Evolutionary conservation across 2,113 vertebrate genomes (phyloP).

Genomic region (Hyaena hyaena): DNA sequence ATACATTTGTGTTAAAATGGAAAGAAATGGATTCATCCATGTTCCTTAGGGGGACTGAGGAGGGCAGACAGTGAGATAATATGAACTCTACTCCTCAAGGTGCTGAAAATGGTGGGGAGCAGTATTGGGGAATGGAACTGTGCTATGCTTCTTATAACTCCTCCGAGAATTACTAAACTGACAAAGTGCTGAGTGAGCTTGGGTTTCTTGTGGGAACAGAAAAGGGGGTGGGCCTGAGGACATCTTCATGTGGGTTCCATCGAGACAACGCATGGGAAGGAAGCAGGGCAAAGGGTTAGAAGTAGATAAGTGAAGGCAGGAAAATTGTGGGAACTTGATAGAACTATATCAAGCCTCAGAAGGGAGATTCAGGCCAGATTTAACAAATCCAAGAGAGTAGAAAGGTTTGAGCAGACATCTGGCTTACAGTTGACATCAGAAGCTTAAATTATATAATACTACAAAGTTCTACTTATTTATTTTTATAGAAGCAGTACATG

Average conservation of each 20-base stretch:
- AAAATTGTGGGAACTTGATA: background rate
- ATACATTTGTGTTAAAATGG: background rate
- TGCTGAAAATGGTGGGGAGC: background rate
- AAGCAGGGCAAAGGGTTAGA: background rate
- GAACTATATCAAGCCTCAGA: background rate
- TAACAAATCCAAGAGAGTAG: background rate
- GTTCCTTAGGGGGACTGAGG: background rate
- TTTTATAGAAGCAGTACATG: conserved; percentile 5
- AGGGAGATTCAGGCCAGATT: background rate
- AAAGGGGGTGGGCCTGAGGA: background rate
- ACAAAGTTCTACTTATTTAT: background rate
- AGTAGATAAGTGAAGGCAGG: background rate
- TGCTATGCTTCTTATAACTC: background rate
- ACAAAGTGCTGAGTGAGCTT: background rate
- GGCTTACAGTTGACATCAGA: conserved; percentile 13
- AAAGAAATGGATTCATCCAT: background rate
- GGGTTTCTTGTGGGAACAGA: background rate
- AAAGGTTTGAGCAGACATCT: background rate
- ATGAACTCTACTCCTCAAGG: background rate
- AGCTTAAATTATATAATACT: background rate
- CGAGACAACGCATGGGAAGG: background rate
- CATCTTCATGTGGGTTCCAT: accelerated
- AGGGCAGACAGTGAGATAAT: background rate
- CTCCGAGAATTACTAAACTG: background rate
- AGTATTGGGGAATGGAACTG: no score